Evolutionary conservation across 2,113 vertebrate genomes (phyloP), one percentile per base, ranked within the genome.

Genomic region (Oncorhynchus gorbuscha): DNA sequence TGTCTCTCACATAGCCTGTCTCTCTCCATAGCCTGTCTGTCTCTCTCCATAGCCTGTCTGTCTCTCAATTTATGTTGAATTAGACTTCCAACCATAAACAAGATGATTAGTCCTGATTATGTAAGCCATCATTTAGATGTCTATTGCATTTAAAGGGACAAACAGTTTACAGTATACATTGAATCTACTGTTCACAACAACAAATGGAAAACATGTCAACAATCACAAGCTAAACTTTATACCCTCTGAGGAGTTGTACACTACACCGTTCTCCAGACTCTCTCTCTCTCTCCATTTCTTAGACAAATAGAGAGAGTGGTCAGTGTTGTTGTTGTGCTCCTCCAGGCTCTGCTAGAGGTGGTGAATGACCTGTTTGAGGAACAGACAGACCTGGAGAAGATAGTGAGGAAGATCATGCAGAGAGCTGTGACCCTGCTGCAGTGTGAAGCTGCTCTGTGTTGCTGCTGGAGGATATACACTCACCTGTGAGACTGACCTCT

Each of bases 401-500:
- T 94, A 5, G 94, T 94, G 18, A 89, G 92, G 86, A 94, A 94
- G 92, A 94, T 94, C 81, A 94, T 94, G 94, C 94, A 94, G 82
- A 82, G 94, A 77, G 94, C 94, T 0, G 77, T 94, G 71, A 94
- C 92, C 1, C 88, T 94, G 13, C 83, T 94, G 68, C 93, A 93
- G 83, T 94, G 94, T 79, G 94, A 94, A 71, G 93, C 79, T 95
- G 94, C 87, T 94, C 94, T 1, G 94, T 95, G 76, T 93, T 95
- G 22, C 92, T 95, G 64, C 89, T 95, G 3, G 93, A 94, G 79
- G 93, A 95, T 86, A 93, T 94, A 39, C 87, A 93, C 74, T 94
- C 94, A 26, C 94, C 93, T 8, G 93, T 95, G 82, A 72, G 20
- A 64, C 12, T 24, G 20, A 16, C 18, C 20, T 22, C 62, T 49